These are phyloP conservation scores for Cochlearius cochlearius DNA, from an alignment of 2,113 vertebrate genomes.

Conservation along the genomic window DNA sequence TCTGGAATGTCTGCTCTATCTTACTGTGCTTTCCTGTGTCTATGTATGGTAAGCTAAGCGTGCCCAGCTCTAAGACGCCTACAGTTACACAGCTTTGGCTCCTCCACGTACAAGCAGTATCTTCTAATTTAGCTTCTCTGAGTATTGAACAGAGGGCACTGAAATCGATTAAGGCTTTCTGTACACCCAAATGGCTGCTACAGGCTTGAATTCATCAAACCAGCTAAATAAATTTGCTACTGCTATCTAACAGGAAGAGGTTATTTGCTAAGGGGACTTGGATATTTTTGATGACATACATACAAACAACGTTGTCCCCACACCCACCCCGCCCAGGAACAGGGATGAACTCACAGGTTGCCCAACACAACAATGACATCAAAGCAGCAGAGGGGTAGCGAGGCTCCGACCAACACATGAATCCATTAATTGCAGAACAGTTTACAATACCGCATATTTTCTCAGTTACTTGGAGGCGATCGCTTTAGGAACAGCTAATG, in stretches of 20 bases:
- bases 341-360: not conserved
- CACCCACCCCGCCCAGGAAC: not conserved
- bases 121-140: not conserved
- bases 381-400: not conserved
- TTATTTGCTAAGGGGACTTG: not conserved
- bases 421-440: not conserved
- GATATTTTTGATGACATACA: not conserved
- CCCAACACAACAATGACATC: not conserved
- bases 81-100: not conserved
- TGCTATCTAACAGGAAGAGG: not conserved
- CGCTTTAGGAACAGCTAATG: not conserved
- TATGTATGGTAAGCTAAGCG: not conserved
- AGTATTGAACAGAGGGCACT: not conserved
- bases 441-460: not conserved
- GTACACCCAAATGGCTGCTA: not conserved
- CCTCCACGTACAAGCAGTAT: not conserved
- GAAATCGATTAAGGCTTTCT: not conserved
- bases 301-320: not conserved
- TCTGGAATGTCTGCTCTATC: constrained; percentile 19
- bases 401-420: not conserved
- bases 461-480: not conserved
- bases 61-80: not conserved
- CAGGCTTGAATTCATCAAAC: not conserved
- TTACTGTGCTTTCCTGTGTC: not conserved
- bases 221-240: not conserved